These are phyloP conservation scores for Nasua narica DNA, from an alignment of 2,797 vertebrate genomes.

Conservation along the genomic window DNA sequence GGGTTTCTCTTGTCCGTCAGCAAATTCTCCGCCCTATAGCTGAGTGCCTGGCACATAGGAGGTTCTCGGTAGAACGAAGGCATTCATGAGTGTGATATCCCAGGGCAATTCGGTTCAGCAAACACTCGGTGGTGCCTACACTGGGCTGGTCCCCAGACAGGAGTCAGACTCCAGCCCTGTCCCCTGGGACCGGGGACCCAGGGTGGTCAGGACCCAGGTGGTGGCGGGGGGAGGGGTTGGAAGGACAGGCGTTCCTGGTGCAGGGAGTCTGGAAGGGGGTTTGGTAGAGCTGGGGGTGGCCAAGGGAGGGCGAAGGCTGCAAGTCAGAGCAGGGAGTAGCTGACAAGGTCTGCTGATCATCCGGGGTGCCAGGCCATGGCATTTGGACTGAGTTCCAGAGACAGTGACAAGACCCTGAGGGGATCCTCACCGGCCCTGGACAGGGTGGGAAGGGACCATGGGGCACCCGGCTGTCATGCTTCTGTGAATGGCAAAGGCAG, in stretches of 20 bases:
- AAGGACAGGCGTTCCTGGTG: background rate
- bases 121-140: background rate
- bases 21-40: background rate
- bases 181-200: too few relatives aligned
- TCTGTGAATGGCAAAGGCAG: background rate
- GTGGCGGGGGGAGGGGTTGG: background rate
- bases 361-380: background rate
- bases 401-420: background rate
- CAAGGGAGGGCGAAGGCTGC: background rate
- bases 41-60: background rate
- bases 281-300: background rate
- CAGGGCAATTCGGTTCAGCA: background rate
- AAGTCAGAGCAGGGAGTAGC: background rate
- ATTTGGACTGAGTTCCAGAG: background rate
- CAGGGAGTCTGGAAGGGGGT: background rate
- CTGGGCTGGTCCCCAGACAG: background rate
- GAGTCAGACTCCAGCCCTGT: background rate
- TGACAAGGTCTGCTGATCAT: background rate
- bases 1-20: background rate
- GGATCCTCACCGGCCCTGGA: background rate
- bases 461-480: background rate
- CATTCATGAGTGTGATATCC: background rate
- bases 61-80: background rate
- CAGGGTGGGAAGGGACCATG: background rate
- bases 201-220: background rate